Base-by-base conservation (phyloP, 2,113 vertebrate genomes). In the Sphaerodactylus townsendi region DNA sequence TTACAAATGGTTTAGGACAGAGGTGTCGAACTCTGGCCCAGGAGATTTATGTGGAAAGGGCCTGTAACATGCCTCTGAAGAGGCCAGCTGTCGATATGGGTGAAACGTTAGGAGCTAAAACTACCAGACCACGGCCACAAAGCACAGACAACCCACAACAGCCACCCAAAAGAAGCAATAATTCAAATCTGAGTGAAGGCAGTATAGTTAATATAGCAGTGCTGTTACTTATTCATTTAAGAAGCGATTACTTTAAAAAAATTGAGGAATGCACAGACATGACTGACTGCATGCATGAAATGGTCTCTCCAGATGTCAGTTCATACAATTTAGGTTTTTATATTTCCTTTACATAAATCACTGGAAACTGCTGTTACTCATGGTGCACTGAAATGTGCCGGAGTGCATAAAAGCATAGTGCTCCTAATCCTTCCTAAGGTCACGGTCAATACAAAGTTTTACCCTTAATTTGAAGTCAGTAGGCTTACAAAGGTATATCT, bases 211-310 rank as follows among this genome's bases (percentile, higher is more conserved):
- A 85, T 53, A 83, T 0, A 65, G 44, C 69, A 75, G 88, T 83
- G 44, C 35, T 85, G 84, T 83, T 91, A 53, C 56, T 21, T 79
- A 70, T 33, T 56, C 68, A 80, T 35, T 44, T 92, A 89, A 90
- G 87, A 79, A 90, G 90, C 77, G 77, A n/a, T 53, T 66, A 74
- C 41, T 87, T 72, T 39, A 13, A 81, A 87, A 89, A 13, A 93
- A 92, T 88, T 85, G 88, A 87, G 72, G 75, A 95, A 83, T 68
- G 33, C 65, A 85, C 85, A 37, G 68, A 73, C 82, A 79, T 69
- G 37, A 83, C 87, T 69, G 37, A 83, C 87, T 77, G 81, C 88
- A 88, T 75, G 72, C 37, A 59, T 72, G 72, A 88, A 89, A 90
- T 35, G 91, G 48, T 72, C 73, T 72, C 73, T 39, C 48, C 6